phyloP scores from a whole-genome alignment of 2,113 vertebrate species.

The Hiodon alosoides region DNA sequence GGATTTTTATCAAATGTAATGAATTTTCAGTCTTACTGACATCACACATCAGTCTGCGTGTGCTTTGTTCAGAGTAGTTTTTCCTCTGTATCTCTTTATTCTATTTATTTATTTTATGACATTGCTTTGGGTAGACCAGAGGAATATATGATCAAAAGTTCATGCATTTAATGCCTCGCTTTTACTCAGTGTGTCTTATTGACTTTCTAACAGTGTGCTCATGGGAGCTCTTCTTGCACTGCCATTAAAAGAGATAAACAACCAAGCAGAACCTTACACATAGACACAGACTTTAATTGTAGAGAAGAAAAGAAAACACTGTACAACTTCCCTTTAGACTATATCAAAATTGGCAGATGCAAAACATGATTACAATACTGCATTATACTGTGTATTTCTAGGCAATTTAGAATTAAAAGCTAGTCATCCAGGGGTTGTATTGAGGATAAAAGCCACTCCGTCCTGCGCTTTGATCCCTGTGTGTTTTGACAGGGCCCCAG shows the following conservation, averaged over 20 bases:
- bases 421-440: not conserved
- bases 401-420: slow-evolving; percentile 21
- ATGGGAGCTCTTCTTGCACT: not conserved
- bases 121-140: not conserved
- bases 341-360: slow-evolving; percentile 9
- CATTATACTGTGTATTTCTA: not conserved
- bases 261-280: not conserved
- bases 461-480: slow-evolving; percentile 22
- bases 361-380: not conserved
- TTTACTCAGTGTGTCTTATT: not conserved
- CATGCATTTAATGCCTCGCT: not conserved
- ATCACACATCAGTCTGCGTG: not conserved
- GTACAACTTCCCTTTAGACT: not conserved
- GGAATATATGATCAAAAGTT: slow-evolving; percentile 10
- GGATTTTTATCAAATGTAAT: not conserved
- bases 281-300: not conserved
- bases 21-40: not conserved
- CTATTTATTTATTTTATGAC: not conserved
- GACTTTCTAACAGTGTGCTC: not conserved
- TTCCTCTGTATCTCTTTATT: not conserved
- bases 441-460: slow-evolving; percentile 9
- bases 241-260: not conserved
- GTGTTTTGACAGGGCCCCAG: slow-evolving; percentile 23
- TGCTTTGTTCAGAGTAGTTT: not conserved
- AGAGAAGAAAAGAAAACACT: not conserved